Percentiles rank a stretch among this genome's conserved stretches.
Conservation (phyloP, 1,140 invertebrate species). For the Cheumatopsyche charites region DNA sequence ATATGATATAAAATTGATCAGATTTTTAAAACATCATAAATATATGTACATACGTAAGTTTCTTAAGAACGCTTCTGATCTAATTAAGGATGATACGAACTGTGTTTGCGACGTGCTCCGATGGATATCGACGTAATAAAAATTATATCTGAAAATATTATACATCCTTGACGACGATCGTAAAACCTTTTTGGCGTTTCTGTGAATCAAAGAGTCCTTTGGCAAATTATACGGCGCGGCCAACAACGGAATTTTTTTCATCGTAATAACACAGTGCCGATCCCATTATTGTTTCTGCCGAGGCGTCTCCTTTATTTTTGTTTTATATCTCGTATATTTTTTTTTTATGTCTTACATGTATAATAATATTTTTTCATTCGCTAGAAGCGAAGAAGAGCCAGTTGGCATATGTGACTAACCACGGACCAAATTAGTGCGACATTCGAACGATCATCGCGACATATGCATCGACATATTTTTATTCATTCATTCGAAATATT, state of each 20-base stretch:
- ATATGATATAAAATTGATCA: too few relatives aligned
- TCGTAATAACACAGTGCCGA: slow-evolving; percentile 19
- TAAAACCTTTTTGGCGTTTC: not conserved
- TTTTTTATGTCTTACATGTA: not conserved
- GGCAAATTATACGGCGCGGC: slow-evolving; percentile 26
- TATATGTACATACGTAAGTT: too few relatives aligned
- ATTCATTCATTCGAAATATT: too few relatives aligned
- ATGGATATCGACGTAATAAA: too few relatives aligned
- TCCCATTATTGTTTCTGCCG: slow-evolving; percentile 18
- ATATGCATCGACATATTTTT: too few relatives aligned
- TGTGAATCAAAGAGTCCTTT: slow-evolving; percentile 32
- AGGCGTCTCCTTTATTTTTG: slow-evolving; percentile 14
- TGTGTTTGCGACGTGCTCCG: not conserved
- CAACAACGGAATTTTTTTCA: slow-evolving; percentile 10
- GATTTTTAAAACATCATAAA: too few relatives aligned
- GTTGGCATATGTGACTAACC: slow-evolving; percentile 19
- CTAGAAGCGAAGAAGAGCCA: not conserved
- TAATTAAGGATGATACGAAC: too few relatives aligned
- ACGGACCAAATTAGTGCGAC: slow-evolving; percentile 17
- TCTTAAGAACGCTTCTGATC: too few relatives aligned
- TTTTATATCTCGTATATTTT: slow-evolving; percentile 9
- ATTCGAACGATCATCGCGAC: too few relatives aligned
- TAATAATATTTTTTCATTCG: too few relatives aligned
- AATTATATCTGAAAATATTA: not conserved
- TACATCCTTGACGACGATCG: too few relatives aligned